Evolutionary conservation across 2,888 invertebrate genomes (phyloP).

Genomic region (Napeogenes inachia): DNA sequence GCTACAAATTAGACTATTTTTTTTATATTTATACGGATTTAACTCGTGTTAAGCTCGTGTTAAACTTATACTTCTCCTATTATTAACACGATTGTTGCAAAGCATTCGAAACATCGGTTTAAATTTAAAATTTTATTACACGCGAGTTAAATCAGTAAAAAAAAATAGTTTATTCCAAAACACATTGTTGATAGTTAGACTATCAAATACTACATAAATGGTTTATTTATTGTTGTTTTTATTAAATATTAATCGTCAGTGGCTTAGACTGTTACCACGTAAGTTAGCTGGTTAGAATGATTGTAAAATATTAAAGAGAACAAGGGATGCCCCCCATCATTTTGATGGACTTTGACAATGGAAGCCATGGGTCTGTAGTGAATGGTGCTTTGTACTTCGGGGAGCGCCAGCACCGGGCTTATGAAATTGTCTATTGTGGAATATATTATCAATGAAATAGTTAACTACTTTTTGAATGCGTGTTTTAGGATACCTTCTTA

Average conservation of each 20-base stretch:
- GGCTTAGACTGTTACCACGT: background rate
- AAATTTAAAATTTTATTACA: too few species aligned
- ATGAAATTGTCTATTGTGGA: slow-evolving; percentile 13
- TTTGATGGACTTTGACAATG: slow-evolving; percentile 35
- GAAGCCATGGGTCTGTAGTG: slow-evolving; percentile 30
- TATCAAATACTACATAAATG: too few species aligned
- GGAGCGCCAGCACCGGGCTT: slow-evolving; percentile 13
- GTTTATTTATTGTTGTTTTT: background rate
- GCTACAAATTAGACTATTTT: too few species aligned
- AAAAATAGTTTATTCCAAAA: too few species aligned
- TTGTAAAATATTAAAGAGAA: slow-evolving; percentile 2
- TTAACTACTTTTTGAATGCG: background rate
- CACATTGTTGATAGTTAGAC: too few species aligned
- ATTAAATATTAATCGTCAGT: background rate
- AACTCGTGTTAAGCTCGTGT: too few species aligned
- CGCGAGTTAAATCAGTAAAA: too few species aligned
- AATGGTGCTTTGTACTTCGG: slow-evolving; percentile 16
- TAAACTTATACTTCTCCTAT: too few species aligned
- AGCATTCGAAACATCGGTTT: too few species aligned
- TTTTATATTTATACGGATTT: too few species aligned
- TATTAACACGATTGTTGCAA: too few species aligned
- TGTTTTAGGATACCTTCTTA: background rate
- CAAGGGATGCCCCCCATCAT: slow-evolving; percentile 10
- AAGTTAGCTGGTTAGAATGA: background rate
- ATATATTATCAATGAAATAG: slow-evolving; percentile 3